phyloP scores from a whole-genome alignment of 2,888 invertebrate species.

The Drosophila tanythrix region DNA sequence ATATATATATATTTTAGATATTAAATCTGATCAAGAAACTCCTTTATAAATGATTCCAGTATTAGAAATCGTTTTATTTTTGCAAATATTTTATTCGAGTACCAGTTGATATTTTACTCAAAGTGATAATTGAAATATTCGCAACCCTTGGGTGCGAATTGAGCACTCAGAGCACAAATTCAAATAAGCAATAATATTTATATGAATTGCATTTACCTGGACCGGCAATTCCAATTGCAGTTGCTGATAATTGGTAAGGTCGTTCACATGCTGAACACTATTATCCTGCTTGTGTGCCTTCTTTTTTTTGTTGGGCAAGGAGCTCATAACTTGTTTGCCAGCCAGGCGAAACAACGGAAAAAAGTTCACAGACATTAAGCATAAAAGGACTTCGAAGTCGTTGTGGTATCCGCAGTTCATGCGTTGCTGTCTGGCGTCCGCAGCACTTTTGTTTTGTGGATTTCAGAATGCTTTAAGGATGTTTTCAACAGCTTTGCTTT shows the following conservation, averaged over 20 bases:
- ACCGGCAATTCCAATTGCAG: constrained; percentile 42
- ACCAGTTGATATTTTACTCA: background rate
- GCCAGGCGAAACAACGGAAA: constrained; percentile 61
- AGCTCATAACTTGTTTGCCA: constrained; percentile 66
- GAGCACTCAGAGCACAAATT: background rate
- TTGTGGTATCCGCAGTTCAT: constrained; percentile 37
- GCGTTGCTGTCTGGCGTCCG: constrained; percentile 59
- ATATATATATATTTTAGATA: background rate
- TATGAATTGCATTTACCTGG: constrained; percentile 40
- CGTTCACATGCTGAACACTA: constrained; percentile 66
- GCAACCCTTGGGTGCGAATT: constrained; percentile 13
- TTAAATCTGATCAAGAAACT: background rate
- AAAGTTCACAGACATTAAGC: constrained; percentile 71
- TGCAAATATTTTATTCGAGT: background rate
- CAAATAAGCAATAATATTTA: constrained; percentile 28
- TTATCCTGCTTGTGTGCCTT: constrained; percentile 62
- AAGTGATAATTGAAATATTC: background rate
- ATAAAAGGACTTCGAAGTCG: constrained; percentile 50
- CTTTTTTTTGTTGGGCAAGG: constrained; percentile 25
- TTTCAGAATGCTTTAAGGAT: constrained; percentile 54
- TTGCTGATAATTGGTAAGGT: constrained; percentile 64
- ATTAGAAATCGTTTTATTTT: background rate
- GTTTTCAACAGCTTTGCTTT: constrained; percentile 26
- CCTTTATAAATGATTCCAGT: background rate
- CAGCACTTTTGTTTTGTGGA: constrained; percentile 60